phyloP scores from a whole-genome alignment of 2,797 vertebrate genomes.

The Chelon labrosus region DNA sequence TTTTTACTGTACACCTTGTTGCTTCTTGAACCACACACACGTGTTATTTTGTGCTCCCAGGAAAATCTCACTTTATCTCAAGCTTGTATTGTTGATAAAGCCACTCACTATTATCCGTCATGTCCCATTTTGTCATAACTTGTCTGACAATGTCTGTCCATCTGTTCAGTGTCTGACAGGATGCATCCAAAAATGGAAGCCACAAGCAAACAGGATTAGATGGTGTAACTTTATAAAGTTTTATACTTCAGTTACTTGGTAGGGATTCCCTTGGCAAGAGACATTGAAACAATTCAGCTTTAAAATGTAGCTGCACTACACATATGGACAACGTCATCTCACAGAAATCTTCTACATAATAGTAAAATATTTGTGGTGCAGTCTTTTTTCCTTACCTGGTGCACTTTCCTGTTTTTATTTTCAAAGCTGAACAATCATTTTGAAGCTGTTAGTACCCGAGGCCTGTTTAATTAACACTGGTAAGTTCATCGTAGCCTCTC shows the following conservation, averaged over 20 bases:
- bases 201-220: neutral
- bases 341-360: neutral
- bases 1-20: neutral
- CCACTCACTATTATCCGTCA: neutral
- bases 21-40: neutral
- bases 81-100: neutral
- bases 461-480: neutral
- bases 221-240: neutral
- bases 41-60: neutral
- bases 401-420: neutral
- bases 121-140: too few relatives aligned
- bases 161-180: too few relatives aligned
- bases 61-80: neutral
- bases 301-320: neutral
- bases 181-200: neutral
- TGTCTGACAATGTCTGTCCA: too few relatives aligned
- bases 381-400: neutral
- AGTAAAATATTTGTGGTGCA: too few relatives aligned
- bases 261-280: neutral
- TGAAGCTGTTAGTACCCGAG: neutral
- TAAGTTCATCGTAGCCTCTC: neutral
- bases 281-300: neutral
- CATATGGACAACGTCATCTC: neutral
- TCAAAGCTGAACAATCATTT: slow-evolving; percentile 37
- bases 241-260: neutral